phyloP scores from a whole-genome alignment of 64 coral and sea anemone genomes.

The Orbicella faveolata region DNA sequence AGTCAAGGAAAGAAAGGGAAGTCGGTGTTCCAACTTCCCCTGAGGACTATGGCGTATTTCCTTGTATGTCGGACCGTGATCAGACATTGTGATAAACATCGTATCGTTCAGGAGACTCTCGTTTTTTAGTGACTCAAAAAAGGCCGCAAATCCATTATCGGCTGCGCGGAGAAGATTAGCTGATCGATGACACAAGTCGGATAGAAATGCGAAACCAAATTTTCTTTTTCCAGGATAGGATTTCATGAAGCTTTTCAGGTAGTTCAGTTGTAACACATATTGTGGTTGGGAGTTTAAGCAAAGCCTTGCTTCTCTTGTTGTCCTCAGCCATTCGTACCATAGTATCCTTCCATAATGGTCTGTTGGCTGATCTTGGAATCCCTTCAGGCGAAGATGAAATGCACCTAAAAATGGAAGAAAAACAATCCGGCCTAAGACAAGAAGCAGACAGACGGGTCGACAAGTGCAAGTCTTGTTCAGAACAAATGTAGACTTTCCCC shows the following conservation, averaged over 20 bases:
- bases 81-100: slow-evolving; percentile 73
- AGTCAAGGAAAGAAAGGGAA: slow-evolving; percentile 57
- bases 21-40: slow-evolving; percentile 62
- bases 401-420: slow-evolving; percentile 9
- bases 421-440: background rate
- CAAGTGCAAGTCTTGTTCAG: too few species aligned
- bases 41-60: slow-evolving; percentile 53
- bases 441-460: too few species aligned
- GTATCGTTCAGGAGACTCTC: slow-evolving; percentile 63
- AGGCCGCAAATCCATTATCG: slow-evolving; percentile 37
- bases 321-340: slow-evolving; percentile 4
- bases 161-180: slow-evolving; percentile 41
- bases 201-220: slow-evolving; percentile 58
- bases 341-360: slow-evolving; percentile 66
- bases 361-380: slow-evolving; percentile 50
- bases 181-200: slow-evolving; percentile 47
- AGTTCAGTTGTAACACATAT: slow-evolving; percentile 39
- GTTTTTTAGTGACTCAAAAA: slow-evolving; percentile 25
- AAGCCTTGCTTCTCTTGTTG: background rate
- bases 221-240: slow-evolving; percentile 50
- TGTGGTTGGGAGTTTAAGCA: slow-evolving; percentile 44
- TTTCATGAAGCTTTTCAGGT: slow-evolving; percentile 69
- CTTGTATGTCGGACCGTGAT: slow-evolving; percentile 14
- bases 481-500: too few species aligned
- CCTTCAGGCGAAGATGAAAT: slow-evolving; percentile 30